Conservation (phyloP, 2,888 invertebrate genomes). For the Sminthurinus aureus region DNA sequence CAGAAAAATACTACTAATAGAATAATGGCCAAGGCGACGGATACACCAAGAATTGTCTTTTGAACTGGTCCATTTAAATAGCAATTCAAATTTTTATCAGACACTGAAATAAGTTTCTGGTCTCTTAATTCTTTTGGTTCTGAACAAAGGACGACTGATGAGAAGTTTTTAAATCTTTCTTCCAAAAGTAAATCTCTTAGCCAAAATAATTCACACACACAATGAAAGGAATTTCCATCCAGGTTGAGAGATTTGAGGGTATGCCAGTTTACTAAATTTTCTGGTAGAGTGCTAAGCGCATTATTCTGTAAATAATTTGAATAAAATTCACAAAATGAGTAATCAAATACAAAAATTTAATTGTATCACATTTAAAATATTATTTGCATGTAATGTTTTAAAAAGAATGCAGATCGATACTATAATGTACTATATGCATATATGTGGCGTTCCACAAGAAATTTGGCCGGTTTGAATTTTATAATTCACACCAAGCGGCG, state of each 20-base stretch:
- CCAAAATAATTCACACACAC: conserved; percentile 84
- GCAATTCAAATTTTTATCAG: conserved; percentile 81
- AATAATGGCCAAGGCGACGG: conserved; percentile 77
- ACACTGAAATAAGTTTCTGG: conserved; percentile 70
- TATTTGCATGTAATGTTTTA: too few relatives aligned
- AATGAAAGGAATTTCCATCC: conserved; percentile 81
- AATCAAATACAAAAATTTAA: too few relatives aligned
- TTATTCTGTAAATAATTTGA: conserved; percentile 69
- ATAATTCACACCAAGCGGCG: too few relatives aligned
- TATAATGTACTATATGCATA: too few relatives aligned
- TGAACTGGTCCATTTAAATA: conserved; percentile 78
- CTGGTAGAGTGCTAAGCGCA: conserved; percentile 77
- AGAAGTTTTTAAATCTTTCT: conserved; percentile 50
- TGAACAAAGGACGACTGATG: conserved; percentile 72
- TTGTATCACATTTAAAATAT: too few relatives aligned
- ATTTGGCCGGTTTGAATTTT: too few relatives aligned
- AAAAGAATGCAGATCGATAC: too few relatives aligned
- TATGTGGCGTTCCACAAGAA: too few relatives aligned
- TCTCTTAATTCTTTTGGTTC: conserved; percentile 76
- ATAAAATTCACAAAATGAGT: background rate
- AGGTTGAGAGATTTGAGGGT: conserved; percentile 79
- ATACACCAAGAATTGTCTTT: conserved; percentile 79
- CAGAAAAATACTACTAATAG: conserved; percentile 75
- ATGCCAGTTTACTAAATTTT: conserved; percentile 80
- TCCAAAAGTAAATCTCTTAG: conserved; percentile 70